phyloP scores from a whole-genome alignment of 2,888 invertebrate species.

The Rapana venosa region DNA sequence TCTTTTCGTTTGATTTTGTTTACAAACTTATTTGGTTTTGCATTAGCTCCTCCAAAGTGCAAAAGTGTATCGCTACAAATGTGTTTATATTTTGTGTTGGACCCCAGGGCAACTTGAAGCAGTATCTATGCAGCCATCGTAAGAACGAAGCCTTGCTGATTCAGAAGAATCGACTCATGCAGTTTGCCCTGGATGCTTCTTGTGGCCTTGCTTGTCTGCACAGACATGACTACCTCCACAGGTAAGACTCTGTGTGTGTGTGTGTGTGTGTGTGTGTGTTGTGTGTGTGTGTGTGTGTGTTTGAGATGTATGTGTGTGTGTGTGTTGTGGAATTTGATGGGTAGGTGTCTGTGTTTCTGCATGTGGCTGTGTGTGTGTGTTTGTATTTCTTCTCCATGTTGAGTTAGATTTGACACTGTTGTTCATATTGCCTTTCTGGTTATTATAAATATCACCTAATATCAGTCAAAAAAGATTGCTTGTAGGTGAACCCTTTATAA shows the following conservation, averaged over 20 bases:
- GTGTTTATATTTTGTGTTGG: background rate
- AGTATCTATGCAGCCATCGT: slow-evolving; percentile 73
- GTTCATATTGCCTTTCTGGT: no score
- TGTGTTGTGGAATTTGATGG: no score
- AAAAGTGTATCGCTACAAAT: no score
- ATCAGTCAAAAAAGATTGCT: no score
- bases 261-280: background rate
- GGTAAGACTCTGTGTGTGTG: slow-evolving; percentile 57
- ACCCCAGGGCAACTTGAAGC: slow-evolving; percentile 76
- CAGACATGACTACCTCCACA: slow-evolving; percentile 80
- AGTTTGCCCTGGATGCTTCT: slow-evolving; percentile 87
- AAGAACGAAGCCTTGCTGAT: slow-evolving; percentile 66
- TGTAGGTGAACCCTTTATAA: no score
- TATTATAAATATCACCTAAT: no score
- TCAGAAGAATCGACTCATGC: slow-evolving; percentile 72
- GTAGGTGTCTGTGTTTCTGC: no score
- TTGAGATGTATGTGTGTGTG: no score
- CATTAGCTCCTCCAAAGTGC: no score
- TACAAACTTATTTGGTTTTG: no score
- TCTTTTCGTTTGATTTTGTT: background rate
- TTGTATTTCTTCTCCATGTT: background rate
- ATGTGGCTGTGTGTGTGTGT: background rate
- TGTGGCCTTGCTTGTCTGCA: slow-evolving; percentile 87
- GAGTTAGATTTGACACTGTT: no score
- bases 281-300: slow-evolving; percentile 1